Base-by-base conservation (phyloP, 2,113 vertebrate genomes). In the Opisthocomus hoazin region DNA sequence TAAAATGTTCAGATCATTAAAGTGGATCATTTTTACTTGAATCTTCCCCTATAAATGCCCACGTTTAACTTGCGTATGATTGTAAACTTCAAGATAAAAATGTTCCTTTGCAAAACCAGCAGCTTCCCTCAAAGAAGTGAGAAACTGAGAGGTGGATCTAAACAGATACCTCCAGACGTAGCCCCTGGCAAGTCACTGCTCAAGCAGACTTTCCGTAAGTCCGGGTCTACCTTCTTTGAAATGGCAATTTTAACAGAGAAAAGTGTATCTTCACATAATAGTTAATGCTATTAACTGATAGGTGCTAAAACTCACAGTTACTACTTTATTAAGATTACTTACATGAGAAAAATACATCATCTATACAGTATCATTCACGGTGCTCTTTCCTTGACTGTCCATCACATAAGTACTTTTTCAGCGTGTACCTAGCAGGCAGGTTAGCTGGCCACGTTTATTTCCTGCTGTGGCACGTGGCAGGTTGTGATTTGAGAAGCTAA, bases 221-320 rank as follows among this genome's bases (percentile, higher is more conserved):
- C 45, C 82, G 57, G 29, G 18, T 60, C 90, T 91, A 18, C 77
- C 51, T 60, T 57, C 43, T 34, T 32, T 50, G 37, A 74, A 92
- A 81, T 30, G 64, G 83, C 74, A 75, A 18, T 90, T 93, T 75
- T 90, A 76, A 79, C 46, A 37, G 37, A 86, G 74, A 68, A 57
- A 66, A 30, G 10, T 34, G 0, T 77, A 64, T 86, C 39, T 91
- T 87, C 83, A 51, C 32, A 5, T 46, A 58, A 32, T 27, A 65
- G 56, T 81, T 77, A 61, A 53, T 81, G 36, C 48, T 89, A 22
- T 92, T 89, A 91, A 90, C 53, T 80, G 69, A 81, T 66, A 89
- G 96, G 96, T 96, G 96, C 94, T 96, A 94, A 58, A 96, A 57
- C 60, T 92, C 78, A 74, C 53, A 48, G 74, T 89, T 87, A 64